phyloP scores from a whole-genome alignment of 1,140 invertebrate species.

The Drosophila bocki region DNA sequence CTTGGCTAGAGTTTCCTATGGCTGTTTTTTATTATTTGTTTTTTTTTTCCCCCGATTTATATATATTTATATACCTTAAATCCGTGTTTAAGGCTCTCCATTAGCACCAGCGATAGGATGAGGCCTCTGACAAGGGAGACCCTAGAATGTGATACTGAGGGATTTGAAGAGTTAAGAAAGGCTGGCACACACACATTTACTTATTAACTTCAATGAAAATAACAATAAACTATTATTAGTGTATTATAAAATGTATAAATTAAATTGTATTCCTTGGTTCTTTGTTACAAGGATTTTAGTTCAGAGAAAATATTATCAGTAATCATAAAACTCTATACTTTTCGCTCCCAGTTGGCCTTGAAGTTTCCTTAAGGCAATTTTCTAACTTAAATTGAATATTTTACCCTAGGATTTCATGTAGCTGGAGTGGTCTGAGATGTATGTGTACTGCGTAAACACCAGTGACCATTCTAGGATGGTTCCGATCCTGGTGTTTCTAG shows the following conservation, averaged over 20 bases:
- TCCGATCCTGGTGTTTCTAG: no score
- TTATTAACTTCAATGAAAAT: background rate
- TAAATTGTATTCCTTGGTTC: background rate
- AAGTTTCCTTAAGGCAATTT: background rate
- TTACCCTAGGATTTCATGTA: background rate
- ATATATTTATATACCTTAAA: background rate
- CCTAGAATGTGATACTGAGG: constrained; percentile 4
- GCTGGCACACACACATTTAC: constrained; percentile 1
- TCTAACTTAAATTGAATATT: no score
- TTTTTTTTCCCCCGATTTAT: constrained; percentile 16
- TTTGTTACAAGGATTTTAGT: no score
- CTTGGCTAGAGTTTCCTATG: background rate
- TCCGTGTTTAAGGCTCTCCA: background rate
- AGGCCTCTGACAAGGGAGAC: background rate
- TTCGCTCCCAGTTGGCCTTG: background rate
- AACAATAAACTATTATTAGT: background rate
- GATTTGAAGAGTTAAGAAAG: background rate
- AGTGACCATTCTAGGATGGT: no score
- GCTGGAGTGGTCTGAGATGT: background rate
- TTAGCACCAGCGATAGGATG: no score
- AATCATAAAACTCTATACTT: background rate
- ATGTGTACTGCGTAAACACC: no score
- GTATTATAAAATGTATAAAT: background rate
- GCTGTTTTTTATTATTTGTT: background rate
- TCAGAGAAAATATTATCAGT: background rate